A percentile compares a stretch with the other conserved stretches of the same genome.
Evolutionary conservation across 2,888 invertebrate species (phyloP).

Genomic region (Drosophila stalkeri): DNA sequence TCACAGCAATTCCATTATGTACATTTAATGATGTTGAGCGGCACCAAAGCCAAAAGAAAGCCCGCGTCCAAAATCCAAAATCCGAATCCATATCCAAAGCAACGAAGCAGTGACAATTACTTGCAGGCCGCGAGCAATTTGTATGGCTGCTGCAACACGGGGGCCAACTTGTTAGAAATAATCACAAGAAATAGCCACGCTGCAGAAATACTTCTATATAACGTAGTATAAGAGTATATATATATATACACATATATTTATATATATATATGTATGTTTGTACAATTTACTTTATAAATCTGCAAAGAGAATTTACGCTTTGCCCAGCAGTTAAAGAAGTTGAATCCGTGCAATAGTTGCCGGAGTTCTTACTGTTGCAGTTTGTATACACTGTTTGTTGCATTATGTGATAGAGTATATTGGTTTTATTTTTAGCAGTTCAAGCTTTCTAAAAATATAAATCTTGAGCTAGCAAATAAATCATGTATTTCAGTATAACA

Average conservation of each 20-base stretch:
- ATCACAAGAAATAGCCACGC: constrained; percentile 66
- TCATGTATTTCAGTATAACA: too few relatives aligned
- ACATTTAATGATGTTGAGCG: constrained; percentile 79
- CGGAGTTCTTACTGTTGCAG: constrained; percentile 23
- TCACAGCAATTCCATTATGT: constrained; percentile 79
- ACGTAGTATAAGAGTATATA: not conserved
- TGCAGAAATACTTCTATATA: constrained; percentile 27
- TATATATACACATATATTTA: not conserved
- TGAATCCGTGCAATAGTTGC: constrained; percentile 26
- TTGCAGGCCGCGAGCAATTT: constrained; percentile 79
- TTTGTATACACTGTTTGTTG: constrained; percentile 1
- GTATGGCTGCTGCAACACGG: constrained; percentile 65
- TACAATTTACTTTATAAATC: constrained; percentile 1
- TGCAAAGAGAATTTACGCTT: constrained; percentile 25
- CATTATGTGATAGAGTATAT: not conserved
- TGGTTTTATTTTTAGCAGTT: not conserved
- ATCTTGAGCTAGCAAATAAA: too few relatives aligned
- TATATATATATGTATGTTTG: not conserved
- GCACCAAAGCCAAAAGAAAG: constrained; percentile 25
- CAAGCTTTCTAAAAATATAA: too few relatives aligned
- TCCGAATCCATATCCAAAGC: constrained; percentile 59
- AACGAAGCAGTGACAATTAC: constrained; percentile 76
- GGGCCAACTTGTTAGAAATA: constrained; percentile 66
- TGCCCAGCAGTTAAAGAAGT: constrained; percentile 38
- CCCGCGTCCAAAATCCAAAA: constrained; percentile 32